These are phyloP conservation scores for Amphilophus citrinellus DNA, from an alignment of 2,113 vertebrate genomes.

Conservation along the genomic window DNA sequence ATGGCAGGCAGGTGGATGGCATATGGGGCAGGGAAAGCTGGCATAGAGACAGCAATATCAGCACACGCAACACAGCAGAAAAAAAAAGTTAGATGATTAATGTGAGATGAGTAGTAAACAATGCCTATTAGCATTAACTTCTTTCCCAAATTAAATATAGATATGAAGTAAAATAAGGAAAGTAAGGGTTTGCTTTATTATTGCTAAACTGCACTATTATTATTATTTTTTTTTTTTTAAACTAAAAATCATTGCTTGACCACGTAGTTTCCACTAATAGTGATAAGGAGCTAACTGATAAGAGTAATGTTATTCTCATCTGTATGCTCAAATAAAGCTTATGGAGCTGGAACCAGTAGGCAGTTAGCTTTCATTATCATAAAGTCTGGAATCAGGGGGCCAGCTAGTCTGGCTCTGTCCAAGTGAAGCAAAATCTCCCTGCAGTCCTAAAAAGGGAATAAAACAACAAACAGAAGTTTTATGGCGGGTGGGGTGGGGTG, in stretches of 20 bases:
- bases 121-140: not conserved
- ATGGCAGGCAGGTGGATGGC: constrained; percentile 54
- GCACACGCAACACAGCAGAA: constrained; percentile 6
- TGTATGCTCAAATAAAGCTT: constrained; percentile 2
- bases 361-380: not conserved
- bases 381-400: not conserved
- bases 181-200: not conserved
- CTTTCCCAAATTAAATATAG: not conserved
- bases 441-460: not conserved
- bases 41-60: constrained; percentile 8
- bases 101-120: not conserved
- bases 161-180: rapidly evolving
- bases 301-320: not conserved
- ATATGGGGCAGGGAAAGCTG: constrained; percentile 31
- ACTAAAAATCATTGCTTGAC: not conserved
- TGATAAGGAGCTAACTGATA: not conserved
- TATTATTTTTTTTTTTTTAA: too few relatives aligned
- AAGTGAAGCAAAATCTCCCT: not conserved
- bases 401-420: not conserved
- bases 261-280: not conserved
- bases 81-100: not conserved
- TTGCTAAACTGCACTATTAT: not conserved
- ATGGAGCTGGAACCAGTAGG: not conserved
- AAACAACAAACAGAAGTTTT: not conserved
- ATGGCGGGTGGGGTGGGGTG: not conserved